Evolutionary conservation across 2,113 vertebrate species (phyloP), one percentile per base, ranked within the genome.

Genomic region (Penelope pileata): DNA sequence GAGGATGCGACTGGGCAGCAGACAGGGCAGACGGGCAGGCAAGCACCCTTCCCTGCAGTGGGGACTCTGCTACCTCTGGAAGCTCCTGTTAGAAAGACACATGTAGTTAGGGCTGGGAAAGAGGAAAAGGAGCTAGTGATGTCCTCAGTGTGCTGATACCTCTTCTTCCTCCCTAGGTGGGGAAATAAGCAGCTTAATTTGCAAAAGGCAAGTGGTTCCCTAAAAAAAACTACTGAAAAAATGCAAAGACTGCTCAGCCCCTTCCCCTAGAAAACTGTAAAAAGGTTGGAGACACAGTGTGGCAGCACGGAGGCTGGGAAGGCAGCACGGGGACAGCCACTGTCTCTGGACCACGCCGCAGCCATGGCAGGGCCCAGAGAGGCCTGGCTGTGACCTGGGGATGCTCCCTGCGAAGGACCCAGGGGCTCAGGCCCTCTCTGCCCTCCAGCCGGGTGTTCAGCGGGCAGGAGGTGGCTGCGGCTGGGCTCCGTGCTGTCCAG

Each of bases 211-310:
- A 93, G 60, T 40, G 90, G 62, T 88, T 88, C 58, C 86, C 97
- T 97, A 94, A 88, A 96, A 88, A 96, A 94, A 93, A 74, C 91
- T 90, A 89, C 88, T 34, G 77, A 58, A 59, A 85, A 45, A 56
- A 32, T 0, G 10, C 4, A 1, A 26, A 54, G 87, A 79, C 63
- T 42, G 85, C 74, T 67, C 30, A 18, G 85, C 58, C 56, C 56
- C 51, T 12, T 43, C 67, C 64, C 70, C 56, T 78, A 34, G 81
- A 60, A 86, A 88, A 54, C 27, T 6, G 91, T 89, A 89, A 88
- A 90, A 93, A 78, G 1, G 8, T 22, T 8, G 67, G 94, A 66
- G 91, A 70, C 87, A 72, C 68, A n/a, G 91, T 8, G 94, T 26
- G 53, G 84, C 53, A 54, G 32, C 51, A 40, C 82, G 73, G 60